A percentile compares a stretch with the other conserved stretches of the same genome.
Conservation (phyloP, 2,888 invertebrate genomes). For the Lasioglossum calceatum region DNA sequence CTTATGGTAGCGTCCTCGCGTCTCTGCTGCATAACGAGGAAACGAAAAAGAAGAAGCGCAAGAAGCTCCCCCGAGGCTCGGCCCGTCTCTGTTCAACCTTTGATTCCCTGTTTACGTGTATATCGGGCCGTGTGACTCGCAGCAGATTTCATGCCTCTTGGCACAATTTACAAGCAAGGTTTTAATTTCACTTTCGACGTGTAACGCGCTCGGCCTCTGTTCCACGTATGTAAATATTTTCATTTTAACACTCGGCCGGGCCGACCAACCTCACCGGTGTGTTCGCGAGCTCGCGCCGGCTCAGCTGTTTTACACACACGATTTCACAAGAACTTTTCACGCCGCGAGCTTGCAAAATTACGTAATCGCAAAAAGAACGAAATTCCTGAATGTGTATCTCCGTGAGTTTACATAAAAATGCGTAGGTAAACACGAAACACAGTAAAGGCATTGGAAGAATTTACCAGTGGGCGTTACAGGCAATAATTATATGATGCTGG, state of each 20-base stretch:
- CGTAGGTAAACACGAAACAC: not conserved
- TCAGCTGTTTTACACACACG: not conserved
- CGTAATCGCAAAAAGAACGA: not conserved
- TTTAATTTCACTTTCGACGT: constrained; percentile 19
- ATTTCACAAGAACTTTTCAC: not conserved
- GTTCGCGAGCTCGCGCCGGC: not conserved
- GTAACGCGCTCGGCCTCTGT: not conserved
- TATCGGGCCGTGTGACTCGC: not conserved
- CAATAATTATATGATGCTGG: not conserved
- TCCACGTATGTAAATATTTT: not conserved
- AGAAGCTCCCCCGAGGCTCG: constrained; percentile 29
- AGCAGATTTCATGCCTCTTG: not conserved
- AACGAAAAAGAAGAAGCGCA: constrained; percentile 57
- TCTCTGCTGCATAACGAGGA: constrained; percentile 57
- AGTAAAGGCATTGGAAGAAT: not conserved
- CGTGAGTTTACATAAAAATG: not conserved
- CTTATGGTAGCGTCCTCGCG: constrained; percentile 81
- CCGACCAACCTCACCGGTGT: not conserved
- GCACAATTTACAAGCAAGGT: constrained; percentile 4
- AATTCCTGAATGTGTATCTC: not conserved
- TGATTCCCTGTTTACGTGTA: constrained; percentile 8
- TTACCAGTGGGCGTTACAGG: not conserved
- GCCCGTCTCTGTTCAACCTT: constrained; percentile 28
- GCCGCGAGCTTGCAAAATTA: not conserved
- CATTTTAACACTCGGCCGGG: not conserved